These are phyloP conservation scores for Vireo altiloquus DNA, from an alignment of 2,113 vertebrate species.

Conservation along the genomic window DNA sequence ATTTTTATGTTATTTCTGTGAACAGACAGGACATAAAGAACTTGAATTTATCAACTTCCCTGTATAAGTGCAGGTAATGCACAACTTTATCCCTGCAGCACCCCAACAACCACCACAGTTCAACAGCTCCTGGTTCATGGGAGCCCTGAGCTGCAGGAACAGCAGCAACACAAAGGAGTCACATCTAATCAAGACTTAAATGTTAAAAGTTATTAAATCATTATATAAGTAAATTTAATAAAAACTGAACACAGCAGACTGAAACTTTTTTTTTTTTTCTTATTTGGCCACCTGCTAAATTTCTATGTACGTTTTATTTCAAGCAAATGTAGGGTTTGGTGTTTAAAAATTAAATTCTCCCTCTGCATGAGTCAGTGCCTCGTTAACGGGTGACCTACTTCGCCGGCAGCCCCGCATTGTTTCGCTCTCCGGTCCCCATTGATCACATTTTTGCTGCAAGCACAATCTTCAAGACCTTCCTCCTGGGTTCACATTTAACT, in stretches of 20 bases:
- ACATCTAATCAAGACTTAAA: background rate
- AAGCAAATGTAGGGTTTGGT: background rate
- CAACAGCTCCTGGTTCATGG: background rate
- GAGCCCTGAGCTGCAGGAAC: background rate
- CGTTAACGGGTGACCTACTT: slow-evolving; percentile 68
- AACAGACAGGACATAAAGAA: background rate
- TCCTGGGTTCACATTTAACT: slow-evolving; percentile 55
- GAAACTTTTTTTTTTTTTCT: background rate
- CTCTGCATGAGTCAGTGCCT: background rate
- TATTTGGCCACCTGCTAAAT: background rate
- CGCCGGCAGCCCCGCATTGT: slow-evolving; percentile 20
- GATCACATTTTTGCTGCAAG: slow-evolving; percentile 66
- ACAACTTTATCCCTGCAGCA: background rate
- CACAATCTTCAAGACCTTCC: slow-evolving; percentile 45
- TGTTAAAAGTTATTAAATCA: background rate
- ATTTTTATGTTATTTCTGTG: background rate
- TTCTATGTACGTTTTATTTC: background rate
- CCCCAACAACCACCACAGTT: rapidly evolving
- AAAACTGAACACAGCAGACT: background rate
- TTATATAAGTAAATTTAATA: background rate
- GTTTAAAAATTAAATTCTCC: slow-evolving; percentile 49
- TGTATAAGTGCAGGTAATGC: background rate
- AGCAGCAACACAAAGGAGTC: background rate
- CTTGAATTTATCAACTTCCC: background rate
- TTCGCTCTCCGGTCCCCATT: slow-evolving; percentile 40